Base-by-base conservation (phyloP, 2,113 vertebrate species). In the Octodon degus region DNA sequence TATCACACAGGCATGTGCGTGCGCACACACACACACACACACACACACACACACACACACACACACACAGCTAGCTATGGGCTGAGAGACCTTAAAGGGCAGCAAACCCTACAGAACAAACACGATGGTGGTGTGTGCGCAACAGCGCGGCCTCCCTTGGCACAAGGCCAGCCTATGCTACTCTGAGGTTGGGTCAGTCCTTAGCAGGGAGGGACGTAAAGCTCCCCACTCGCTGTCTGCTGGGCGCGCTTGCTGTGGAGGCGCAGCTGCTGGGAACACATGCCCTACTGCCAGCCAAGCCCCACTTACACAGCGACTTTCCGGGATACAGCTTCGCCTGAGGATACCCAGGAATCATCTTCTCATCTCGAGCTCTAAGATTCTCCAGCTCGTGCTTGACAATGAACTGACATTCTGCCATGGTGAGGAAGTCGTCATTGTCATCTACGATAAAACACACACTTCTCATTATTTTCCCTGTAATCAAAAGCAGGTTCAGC, bases 361-460 rank as follows among this genome's bases (percentile, higher is more conserved):
- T 99, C 98, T 99, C 99, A 80, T 99, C 98, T 98, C 98, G 99
- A 93, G 99, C 99, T 98, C 99, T 98, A 94, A 99, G 98, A 50
- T 99, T 99, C 97, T 99, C 99, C 77, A 99, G 98, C 97, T 99
- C 99, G n/a, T 99, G 99, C 96, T 99, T 99, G 97, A 99, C 98
- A 96, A 99, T 99, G 97, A 99, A 99, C 95, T 99, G 99, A 98
- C 99, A 99, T 98, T 99, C 99, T 4, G 99, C 99, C 98, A 99
- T 98, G 34, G 99, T 99, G 92, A 99, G 99, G 97, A 99, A 99
- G 97, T 97, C 84, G 10, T 99, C 98, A 58, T 99, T 99, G 53
- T 99, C 98, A 92, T 99, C 99, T 99, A 98, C 89, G 98, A 91
- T 32, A 13, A 96, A 97, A 94, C 89, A 89, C 97, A 98, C 65